Evolutionary conservation across 2,113 vertebrate species (phyloP).

Genomic region (Lasiurus borealis): DNA sequence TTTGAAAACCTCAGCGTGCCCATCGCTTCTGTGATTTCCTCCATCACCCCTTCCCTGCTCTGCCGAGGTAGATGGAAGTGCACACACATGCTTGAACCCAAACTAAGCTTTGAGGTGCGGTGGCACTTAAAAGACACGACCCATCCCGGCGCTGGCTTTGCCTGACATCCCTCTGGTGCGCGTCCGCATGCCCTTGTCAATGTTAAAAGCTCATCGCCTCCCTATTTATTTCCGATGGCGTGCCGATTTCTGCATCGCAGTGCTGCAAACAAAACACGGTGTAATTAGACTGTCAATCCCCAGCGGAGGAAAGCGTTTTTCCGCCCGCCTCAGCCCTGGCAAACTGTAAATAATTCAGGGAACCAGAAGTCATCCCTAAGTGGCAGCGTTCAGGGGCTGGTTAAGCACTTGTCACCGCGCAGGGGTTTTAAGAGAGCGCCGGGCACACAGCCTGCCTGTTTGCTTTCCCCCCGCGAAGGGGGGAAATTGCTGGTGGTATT

Average conservation of each 20-base stretch:
- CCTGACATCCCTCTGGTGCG: constrained; percentile 81
- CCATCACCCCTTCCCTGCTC: not conserved
- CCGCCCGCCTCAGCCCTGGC: constrained; percentile 87
- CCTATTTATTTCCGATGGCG: constrained; percentile 87
- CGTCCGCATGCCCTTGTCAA: constrained; percentile 89
- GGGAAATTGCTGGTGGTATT: constrained; percentile 81
- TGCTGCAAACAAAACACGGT: constrained; percentile 88
- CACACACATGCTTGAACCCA: constrained; percentile 13
- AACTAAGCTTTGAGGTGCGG: constrained; percentile 71
- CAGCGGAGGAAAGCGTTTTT: constrained; percentile 88
- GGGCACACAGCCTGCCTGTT: constrained; percentile 71
- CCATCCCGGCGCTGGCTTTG: constrained; percentile 83
- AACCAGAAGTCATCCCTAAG: constrained; percentile 88
- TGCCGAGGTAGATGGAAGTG: not conserved
- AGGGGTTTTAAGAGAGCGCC: constrained; percentile 78
- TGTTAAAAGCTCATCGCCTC: constrained; percentile 89
- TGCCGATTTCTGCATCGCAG: constrained; percentile 88
- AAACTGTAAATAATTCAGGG: constrained; percentile 90
- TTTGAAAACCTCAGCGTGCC: not conserved
- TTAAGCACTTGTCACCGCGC: constrained; percentile 85
- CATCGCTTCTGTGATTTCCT: not conserved
- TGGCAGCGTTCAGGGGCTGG: constrained; percentile 86
- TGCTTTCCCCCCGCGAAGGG: constrained; percentile 74
- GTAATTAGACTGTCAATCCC: constrained; percentile 90
- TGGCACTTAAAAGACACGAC: constrained; percentile 74